A percentile compares a stretch with the other conserved stretches of the same genome.
phyloP scores from a whole-genome alignment of 2,888 invertebrate species.

The Drosophila affinis region DNA sequence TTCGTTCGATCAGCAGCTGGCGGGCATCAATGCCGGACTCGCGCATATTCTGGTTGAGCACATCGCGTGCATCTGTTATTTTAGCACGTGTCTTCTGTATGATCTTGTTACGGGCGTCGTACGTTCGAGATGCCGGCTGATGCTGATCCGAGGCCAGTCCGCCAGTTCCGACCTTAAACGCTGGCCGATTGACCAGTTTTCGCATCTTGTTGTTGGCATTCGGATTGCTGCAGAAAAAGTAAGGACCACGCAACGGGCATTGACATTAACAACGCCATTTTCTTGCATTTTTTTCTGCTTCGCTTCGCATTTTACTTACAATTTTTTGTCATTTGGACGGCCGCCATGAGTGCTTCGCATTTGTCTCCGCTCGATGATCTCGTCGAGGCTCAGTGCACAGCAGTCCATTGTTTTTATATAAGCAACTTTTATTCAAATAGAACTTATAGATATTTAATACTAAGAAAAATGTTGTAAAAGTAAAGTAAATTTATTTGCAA shows the following conservation, averaged over 20 bases:
- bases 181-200: slow-evolving; percentile 50
- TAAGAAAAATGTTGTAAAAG: neutral
- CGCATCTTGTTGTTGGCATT: slow-evolving; percentile 31
- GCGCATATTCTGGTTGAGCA: slow-evolving; percentile 90
- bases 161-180: slow-evolving; percentile 41
- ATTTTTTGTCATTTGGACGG: slow-evolving; percentile 52
- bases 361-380: slow-evolving; percentile 62
- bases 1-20: slow-evolving; percentile 87
- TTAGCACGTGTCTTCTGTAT: slow-evolving; percentile 90
- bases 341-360: slow-evolving; percentile 35
- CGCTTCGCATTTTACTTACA: slow-evolving; percentile 47
- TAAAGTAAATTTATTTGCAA: neutral
- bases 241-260: neutral
- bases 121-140: slow-evolving; percentile 44
- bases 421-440: neutral
- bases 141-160: slow-evolving; percentile 1
- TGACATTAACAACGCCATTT: slow-evolving; percentile 54
- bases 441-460: neutral
- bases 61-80: slow-evolving; percentile 92
- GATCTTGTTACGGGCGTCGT: slow-evolving; percentile 91
- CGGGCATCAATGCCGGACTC: slow-evolving; percentile 89
- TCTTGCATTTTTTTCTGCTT: slow-evolving; percentile 33
- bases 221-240: slow-evolving; percentile 1
- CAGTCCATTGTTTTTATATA: neutral
- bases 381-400: slow-evolving; percentile 54